Conservation (phyloP, 2,888 invertebrate species). For the Lissonota sp. region DNA sequence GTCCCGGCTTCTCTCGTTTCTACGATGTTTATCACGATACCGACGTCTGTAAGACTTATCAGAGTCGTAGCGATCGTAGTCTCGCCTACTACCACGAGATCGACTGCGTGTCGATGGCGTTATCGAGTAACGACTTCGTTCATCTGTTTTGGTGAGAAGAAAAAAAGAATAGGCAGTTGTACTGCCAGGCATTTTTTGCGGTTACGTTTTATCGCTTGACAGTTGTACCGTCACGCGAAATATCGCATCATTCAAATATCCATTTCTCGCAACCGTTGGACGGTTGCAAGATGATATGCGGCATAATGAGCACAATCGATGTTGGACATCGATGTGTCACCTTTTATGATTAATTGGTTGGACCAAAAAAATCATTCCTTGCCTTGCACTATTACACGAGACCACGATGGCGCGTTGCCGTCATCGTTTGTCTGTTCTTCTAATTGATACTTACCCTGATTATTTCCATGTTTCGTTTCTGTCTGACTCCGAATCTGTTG, state of each 20-base stretch:
- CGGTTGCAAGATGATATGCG: too few species aligned
- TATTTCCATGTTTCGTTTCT: constrained; percentile 8
- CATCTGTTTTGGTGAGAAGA: constrained; percentile 5
- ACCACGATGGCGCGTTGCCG: too few species aligned
- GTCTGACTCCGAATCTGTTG: too few species aligned
- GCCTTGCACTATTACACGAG: too few species aligned
- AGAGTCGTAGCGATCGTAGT: not conserved
- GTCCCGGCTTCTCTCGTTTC: constrained; percentile 4
- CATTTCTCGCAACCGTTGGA: too few species aligned
- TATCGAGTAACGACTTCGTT: constrained; percentile 5
- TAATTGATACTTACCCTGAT: constrained; percentile 7
- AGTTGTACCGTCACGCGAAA: constrained; percentile 12
- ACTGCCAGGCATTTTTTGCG: not conserved
- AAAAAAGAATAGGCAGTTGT: not conserved
- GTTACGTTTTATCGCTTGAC: not conserved
- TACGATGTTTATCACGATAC: not conserved
- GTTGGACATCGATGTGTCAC: too few species aligned
- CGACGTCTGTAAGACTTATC: not conserved
- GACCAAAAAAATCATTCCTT: too few species aligned
- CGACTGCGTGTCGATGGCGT: constrained; percentile 21
- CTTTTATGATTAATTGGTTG: too few species aligned
- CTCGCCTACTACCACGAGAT: constrained; percentile 15
- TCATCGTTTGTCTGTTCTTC: not conserved
- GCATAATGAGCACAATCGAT: too few species aligned
- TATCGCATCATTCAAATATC: too few species aligned